Base-by-base conservation (phyloP, 2,113 vertebrate species). In the Coptodon bakossiorum region DNA sequence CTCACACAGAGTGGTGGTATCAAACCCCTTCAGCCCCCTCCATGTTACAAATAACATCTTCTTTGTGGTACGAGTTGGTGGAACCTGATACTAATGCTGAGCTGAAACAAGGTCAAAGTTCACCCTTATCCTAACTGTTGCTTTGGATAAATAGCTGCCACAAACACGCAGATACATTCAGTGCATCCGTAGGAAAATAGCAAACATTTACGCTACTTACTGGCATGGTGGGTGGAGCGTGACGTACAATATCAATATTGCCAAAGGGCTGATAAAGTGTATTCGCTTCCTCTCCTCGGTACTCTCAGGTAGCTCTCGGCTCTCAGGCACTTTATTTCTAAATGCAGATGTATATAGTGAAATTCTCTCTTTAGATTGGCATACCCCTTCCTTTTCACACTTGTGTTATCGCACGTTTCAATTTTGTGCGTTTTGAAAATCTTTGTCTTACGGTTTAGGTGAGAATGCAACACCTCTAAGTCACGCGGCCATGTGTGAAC, bases 1-100 rank as follows among this genome's bases (percentile, higher is more conserved):
- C 68, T 94, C 95, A 95, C 17, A 94, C 5, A 38, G 88, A 83
- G 88, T 81, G 89, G 93, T 88, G 88, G 81, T 36, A 92, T 76
- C 48, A 22, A 90, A 81, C 76, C 90, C 86, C 86, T 22, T 40
- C 86, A 71, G 22, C 84, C 61, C 40, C 89, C 83, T 66, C 43
- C 57, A 3, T 6, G 38, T 2, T n/a, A 17, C 80, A 83, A 34
- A 68, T 73, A 87, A 6, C 85, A 36, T 79, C 53, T 5, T 38
- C 24, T 53, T 12, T 81, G 83, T 86, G 71, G 79, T 83, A 2
- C 6, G 14, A 84, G 82, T 81, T 19, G 5, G 16, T 61, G 40
- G 54, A 76, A 80, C 40, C 13, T 13, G 27, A 13, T 19, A 3
- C 34, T 16, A 11, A 38, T 19, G 61, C 9, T 53, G 16, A 54